Conservation (phyloP, 2,113 vertebrate genomes). For the Merops nubicus region DNA sequence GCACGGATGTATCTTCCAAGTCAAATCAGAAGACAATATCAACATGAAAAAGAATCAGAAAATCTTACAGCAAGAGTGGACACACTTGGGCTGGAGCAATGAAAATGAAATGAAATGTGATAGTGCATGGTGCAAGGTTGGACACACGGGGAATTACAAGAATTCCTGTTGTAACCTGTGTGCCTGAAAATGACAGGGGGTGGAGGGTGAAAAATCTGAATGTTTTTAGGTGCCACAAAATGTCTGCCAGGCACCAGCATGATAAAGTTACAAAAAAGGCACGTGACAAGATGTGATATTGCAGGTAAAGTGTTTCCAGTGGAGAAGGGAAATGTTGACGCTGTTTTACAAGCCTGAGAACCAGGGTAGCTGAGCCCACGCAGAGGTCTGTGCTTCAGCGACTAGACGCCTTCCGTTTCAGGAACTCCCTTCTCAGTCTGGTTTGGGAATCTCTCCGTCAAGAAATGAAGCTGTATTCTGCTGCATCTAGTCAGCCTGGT, state of each 20-base stretch:
- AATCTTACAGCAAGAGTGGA: background rate
- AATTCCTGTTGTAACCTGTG: background rate
- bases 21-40: background rate
- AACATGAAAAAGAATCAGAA: rapidly evolving
- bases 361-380: background rate
- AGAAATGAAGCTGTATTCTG: background rate
- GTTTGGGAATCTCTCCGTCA: background rate
- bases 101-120: background rate
- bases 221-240: background rate
- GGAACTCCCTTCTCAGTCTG: background rate
- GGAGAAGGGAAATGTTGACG: slow-evolving; percentile 4
- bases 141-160: rapidly evolving
- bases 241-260: background rate
- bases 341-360: background rate
- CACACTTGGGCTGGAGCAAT: background rate
- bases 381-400: background rate
- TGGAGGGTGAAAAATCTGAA: background rate
- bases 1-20: background rate
- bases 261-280: background rate
- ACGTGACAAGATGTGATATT: background rate
- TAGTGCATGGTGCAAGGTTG: rapidly evolving
- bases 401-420: background rate
- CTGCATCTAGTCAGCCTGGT: background rate
- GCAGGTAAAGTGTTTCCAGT: background rate
- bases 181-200: background rate